Evolutionary conservation across 2,113 vertebrate genomes (phyloP).

Genomic region (Choloepus hoffmanni): DNA sequence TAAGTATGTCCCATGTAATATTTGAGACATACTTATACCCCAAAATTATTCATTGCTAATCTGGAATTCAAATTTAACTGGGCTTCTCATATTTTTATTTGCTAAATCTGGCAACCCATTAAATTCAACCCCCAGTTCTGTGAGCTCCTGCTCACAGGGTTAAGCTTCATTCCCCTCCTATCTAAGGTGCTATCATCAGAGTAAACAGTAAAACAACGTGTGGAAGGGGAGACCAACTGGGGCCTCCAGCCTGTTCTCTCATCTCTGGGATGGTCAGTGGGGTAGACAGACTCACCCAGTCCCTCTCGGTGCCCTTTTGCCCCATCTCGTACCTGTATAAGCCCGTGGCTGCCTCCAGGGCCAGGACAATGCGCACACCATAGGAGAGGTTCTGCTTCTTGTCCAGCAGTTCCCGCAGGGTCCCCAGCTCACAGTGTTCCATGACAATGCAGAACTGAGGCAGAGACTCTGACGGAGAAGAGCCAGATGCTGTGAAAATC

Average conservation of each 20-base stretch:
- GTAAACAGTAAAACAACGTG: background rate
- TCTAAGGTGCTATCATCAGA: background rate
- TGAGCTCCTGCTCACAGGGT: background rate
- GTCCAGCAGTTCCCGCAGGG: slow-evolving; percentile 89
- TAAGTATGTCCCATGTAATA: background rate
- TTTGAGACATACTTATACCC: background rate
- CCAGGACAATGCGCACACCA: slow-evolving; percentile 87
- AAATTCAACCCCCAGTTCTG: background rate
- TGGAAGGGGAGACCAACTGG: background rate
- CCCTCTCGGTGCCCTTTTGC: background rate
- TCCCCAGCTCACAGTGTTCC: slow-evolving; percentile 93
- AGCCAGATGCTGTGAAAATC: background rate
- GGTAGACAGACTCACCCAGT: background rate
- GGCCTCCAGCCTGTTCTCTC: background rate
- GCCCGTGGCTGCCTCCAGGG: slow-evolving; percentile 90
- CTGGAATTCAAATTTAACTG: slow-evolving; percentile 31
- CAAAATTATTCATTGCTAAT: background rate
- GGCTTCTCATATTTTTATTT: background rate
- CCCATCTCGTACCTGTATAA: slow-evolving; percentile 89
- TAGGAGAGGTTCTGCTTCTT: slow-evolving; percentile 83
- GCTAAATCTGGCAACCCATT: background rate
- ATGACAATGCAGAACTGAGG: slow-evolving; percentile 91
- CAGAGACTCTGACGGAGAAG: slow-evolving; percentile 80
- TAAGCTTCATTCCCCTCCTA: background rate
- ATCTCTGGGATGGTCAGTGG: background rate